Evolutionary conservation across 2,888 invertebrate species (phyloP), one percentile per base, ranked within the genome.

Genomic region (Andrena bucephala): DNA sequence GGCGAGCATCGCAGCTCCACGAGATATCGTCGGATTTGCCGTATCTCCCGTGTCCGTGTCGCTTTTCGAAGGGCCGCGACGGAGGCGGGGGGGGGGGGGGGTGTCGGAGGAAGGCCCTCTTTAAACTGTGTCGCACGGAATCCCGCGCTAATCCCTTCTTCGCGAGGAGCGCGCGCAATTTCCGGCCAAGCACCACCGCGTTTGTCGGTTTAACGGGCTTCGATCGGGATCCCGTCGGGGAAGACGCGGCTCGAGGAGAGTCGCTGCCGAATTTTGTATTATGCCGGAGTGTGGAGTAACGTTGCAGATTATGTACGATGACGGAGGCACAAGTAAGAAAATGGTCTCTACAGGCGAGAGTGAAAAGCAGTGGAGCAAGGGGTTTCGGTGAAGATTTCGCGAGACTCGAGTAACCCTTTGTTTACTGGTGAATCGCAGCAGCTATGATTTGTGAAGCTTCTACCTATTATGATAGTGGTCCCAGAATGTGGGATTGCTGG

Each of bases 21-120:
- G 83, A 82, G 86, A 86, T 86, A 86, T 71, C 80, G 77, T 68
- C 75, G 71, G 68, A 85, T 85, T 85, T 83, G 57, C 73, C 76
- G 62, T 88, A 88, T 86, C 86, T 86, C 66, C 52, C 66, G 70
- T 57, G 63, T 27, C 67, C 81, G 63, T 81, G 74, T 77, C 75
- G 57, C 62, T 70, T 52, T 42, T 50, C 74, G 36, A 74, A 75
- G 29, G 67, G 63, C 69, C 24, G 50, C 67, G 36, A 24, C n/a
- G 10, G 10, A 5, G 8, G 33, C 20, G 66, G 2, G 5, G 5
- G 20, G 29, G 33, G 66, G 2, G 5, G 5, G 20, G 29, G 33
- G 60, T 54, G 16, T 20, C 36, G 54, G 16, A 27, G 36, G 16
- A 7, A 8, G n/a, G 29, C 33, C 24, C 54, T 66, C 70, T 69